Conservation (phyloP, 2,797 vertebrate species). For the Chelon auratus region DNA sequence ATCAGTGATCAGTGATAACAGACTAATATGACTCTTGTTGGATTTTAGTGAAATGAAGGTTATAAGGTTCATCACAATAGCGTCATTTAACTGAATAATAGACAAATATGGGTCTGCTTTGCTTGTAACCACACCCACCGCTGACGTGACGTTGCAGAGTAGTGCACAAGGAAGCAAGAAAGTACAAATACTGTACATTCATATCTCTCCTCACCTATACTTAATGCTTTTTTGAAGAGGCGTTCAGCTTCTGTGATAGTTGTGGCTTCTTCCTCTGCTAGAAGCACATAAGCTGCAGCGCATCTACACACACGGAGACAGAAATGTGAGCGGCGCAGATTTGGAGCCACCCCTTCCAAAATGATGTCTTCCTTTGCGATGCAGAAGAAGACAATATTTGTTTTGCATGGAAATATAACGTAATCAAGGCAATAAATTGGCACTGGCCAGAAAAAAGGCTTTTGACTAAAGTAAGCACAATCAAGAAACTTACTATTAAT, state of each 20-base stretch:
- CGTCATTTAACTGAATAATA: no score
- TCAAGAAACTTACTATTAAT: no score
- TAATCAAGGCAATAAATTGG: background rate
- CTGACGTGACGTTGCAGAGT: conserved; percentile 6
- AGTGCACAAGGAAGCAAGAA: background rate
- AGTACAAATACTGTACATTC: background rate
- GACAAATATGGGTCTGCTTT: no score
- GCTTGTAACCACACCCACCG: background rate
- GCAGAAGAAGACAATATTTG: background rate
- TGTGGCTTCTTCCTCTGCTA: conserved; percentile 98
- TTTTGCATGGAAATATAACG: background rate
- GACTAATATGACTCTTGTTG: no score
- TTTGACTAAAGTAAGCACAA: background rate
- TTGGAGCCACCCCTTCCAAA: background rate
- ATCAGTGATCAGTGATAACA: no score
- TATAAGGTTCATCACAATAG: no score
- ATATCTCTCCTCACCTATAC: conserved; percentile 85
- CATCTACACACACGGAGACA: conserved; percentile 79
- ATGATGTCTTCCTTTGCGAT: background rate
- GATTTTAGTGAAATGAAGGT: no score
- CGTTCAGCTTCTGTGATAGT: conserved; percentile 97
- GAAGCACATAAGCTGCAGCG: conserved; percentile 95
- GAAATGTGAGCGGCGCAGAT: background rate
- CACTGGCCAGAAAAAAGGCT: background rate
- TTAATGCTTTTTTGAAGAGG: conserved; percentile 96